Evolutionary conservation across 2,797 vertebrate genomes (phyloP).

Genomic region (Macropus fuliginosus): DNA sequence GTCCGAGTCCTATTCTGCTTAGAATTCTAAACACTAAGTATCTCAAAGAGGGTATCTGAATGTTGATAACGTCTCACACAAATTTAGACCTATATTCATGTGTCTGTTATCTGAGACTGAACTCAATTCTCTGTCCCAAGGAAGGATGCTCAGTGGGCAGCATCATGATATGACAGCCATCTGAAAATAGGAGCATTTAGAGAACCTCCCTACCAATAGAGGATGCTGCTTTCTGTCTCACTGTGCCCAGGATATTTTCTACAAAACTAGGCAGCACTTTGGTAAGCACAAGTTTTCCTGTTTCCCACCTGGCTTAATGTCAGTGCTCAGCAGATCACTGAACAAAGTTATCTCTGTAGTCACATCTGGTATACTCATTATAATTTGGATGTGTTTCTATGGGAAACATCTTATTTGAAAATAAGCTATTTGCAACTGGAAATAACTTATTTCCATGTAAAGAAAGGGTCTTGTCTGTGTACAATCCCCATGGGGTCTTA

Average conservation of each 20-base stretch:
- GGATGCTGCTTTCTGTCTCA: background rate
- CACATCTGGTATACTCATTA: background rate
- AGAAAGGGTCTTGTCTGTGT: background rate
- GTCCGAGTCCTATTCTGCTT: background rate
- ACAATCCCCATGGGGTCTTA: background rate
- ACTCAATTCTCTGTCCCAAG: background rate
- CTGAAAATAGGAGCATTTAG: background rate
- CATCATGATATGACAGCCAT: background rate
- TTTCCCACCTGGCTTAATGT: background rate
- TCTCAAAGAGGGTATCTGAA: background rate
- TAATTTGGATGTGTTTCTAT: slow-evolving; percentile 1
- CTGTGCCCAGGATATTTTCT: background rate
- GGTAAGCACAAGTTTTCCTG: background rate
- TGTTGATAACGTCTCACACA: background rate
- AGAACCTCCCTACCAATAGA: background rate
- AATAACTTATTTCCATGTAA: background rate
- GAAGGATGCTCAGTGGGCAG: background rate
- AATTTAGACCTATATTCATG: background rate
- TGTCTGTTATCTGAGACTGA: background rate
- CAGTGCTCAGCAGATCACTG: background rate
- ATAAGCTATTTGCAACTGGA: background rate
- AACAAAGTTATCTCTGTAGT: background rate
- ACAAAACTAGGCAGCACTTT: background rate
- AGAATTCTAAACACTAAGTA: background rate
- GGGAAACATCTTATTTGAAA: slow-evolving; percentile 7